Evolutionary conservation across 2,797 vertebrate genomes (phyloP), one percentile per base, ranked within the genome.

Genomic region (Chrysolophus pictus): DNA sequence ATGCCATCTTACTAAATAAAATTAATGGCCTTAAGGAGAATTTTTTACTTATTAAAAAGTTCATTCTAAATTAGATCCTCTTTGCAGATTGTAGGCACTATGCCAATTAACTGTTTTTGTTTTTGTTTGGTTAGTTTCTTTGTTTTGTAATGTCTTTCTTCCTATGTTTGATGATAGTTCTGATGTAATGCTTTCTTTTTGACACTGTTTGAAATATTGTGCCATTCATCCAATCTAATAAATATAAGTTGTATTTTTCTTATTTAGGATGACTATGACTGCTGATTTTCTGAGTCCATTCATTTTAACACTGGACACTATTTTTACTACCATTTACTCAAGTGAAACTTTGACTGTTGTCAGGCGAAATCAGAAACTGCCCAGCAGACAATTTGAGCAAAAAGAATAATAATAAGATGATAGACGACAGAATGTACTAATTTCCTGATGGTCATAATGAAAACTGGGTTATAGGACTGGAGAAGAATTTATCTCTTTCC

Each of bases 21-120:
- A 86, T 10, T 51, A 2, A 11, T 94, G 84, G 93, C 91, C 59
- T 95, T 92, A 91, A 87, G 22, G 10, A 82, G 37, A 94, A 93
- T 53, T 11, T 63, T 65, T 67, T 91, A 14, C 14, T 59, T 92
- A 79, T 78, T 74, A 87, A 33, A 24, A 7, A 41, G 23, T 46
- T 15, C 28, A 29, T 75, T 86, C 41, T 83, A 95, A 96, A 88
- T 60, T 53, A 78, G 24, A 89, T 88, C 70, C 0, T 72, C 81
- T 72, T 91, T 77, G 10, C 31, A 93, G 71, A 70, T 63, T 82
- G 21, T 39, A 76, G 19, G 8, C 37, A 59, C 29, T 85, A 59
- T 56, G 78, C 13, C 31, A 78, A 59, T 37, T 51, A 22, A 47
- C 14, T 70, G 5, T 14, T 46, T 2, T 49, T 19, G 4, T 19